A percentile compares a stretch with the other conserved stretches of the same genome.
phyloP scores from a whole-genome alignment of 2,888 invertebrate genomes.

The Cetonia aurata region DNA sequence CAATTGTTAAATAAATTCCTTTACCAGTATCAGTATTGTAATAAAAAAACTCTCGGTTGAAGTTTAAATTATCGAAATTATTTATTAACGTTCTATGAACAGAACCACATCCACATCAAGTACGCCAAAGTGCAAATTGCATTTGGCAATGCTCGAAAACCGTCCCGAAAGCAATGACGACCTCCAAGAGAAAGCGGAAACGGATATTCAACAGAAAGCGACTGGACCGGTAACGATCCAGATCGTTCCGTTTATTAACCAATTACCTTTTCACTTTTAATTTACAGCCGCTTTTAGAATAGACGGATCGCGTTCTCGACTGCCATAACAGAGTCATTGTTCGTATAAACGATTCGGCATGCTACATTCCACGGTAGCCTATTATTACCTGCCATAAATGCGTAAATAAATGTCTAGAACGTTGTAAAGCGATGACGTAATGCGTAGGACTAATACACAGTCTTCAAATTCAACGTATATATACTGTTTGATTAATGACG shows the following conservation, averaged over 20 bases:
- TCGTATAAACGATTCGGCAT: conserved; percentile 1
- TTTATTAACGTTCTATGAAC: no score
- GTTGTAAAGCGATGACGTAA: conserved; percentile 9
- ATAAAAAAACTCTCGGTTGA: no score
- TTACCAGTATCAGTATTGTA: no score
- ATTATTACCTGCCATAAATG: conserved; percentile 16
- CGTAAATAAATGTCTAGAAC: background rate
- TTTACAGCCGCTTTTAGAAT: conserved; percentile 12
- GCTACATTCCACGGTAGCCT: conserved; percentile 15
- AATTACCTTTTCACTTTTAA: conserved; percentile 39
- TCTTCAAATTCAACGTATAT: no score
- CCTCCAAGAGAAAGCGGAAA: conserved; percentile 48
- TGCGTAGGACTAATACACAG: no score
- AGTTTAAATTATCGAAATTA: no score
- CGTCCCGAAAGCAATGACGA: no score
- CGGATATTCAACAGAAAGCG: conserved; percentile 51
- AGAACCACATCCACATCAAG: background rate
- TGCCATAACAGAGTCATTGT: conserved; percentile 20
- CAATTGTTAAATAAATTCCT: no score
- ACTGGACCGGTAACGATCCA: conserved; percentile 45
- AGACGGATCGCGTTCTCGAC: conserved; percentile 10
- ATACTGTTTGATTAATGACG: background rate
- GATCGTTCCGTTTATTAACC: conserved; percentile 35
- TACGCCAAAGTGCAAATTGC: background rate
- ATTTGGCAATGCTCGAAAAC: no score